These are phyloP conservation scores for Ciona savignyi DNA, from an alignment of 23 tunicate genomes.

Conservation along the genomic window DNA sequence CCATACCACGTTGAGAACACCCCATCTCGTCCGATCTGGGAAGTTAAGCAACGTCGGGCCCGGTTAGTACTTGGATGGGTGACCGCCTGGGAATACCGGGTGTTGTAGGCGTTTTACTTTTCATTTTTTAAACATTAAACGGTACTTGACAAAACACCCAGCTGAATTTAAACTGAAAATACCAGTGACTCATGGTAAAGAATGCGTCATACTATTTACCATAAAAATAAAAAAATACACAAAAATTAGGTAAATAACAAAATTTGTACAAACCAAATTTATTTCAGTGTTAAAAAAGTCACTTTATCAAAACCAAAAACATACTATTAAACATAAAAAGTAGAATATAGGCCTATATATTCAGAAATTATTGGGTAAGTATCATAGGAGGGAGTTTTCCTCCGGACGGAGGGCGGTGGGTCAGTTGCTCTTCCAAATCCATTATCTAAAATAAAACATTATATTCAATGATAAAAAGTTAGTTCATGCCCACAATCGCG, in stretches of 20 bases:
- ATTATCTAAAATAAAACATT: conserved; percentile 40
- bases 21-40: conserved; percentile 2
- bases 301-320: not conserved
- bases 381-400: conserved; percentile 81
- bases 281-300: not conserved
- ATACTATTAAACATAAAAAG: too few relatives aligned
- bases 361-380: conserved; percentile 12
- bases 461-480: not conserved
- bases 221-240: too few relatives aligned
- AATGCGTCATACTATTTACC: too few relatives aligned
- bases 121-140: too few relatives aligned
- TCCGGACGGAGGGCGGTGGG: conserved; percentile 49
- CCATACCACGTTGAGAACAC: conserved; percentile 1
- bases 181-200: too few relatives aligned
- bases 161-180: too few relatives aligned
- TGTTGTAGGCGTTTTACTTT: not conserved
- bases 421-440: conserved; percentile 42
- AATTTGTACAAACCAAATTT: too few relatives aligned
- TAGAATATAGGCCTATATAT: too few relatives aligned
- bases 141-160: too few relatives aligned
- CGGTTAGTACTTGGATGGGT: conserved; percentile 1
- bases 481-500: too few relatives aligned
- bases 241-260: too few relatives aligned
- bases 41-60: conserved; percentile 2
- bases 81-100: conserved; percentile 3